These are phyloP conservation scores for Grapholita molesta DNA, from an alignment of 1,140 invertebrate species.

Conservation along the genomic window DNA sequence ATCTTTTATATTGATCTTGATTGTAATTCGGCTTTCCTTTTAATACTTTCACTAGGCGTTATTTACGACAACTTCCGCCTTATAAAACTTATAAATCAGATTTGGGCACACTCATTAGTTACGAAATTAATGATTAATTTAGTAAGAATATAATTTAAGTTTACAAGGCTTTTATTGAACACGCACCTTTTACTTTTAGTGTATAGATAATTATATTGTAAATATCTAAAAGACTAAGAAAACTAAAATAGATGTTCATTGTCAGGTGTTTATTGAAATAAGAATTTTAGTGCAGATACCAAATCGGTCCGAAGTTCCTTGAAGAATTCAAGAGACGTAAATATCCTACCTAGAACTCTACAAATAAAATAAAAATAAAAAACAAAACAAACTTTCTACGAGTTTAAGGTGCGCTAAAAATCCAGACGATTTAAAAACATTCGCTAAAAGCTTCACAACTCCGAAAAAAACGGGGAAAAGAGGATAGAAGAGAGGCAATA, in stretches of 20 bases:
- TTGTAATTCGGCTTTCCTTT: conserved; percentile 4
- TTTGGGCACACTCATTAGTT: neutral
- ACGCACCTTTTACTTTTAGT: neutral
- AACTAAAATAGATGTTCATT: too few relatives aligned
- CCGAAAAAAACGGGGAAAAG: conserved; percentile 48
- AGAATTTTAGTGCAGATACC: too few relatives aligned
- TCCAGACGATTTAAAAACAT: conserved; percentile 63
- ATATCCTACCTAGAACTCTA: neutral
- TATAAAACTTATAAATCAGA: conserved; percentile 7
- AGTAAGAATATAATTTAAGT: neutral
- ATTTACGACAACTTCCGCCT: conserved; percentile 13
- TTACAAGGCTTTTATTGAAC: neutral
- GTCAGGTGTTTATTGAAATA: too few relatives aligned
- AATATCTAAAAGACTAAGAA: too few relatives aligned
- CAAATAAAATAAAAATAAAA: neutral
- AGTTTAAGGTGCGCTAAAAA: conserved; percentile 46
- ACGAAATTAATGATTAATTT: neutral
- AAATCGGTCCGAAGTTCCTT: neutral
- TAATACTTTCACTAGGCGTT: neutral
- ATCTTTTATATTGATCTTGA: too few relatives aligned
- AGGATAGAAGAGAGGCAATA: conserved; percentile 66
- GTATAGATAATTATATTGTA: neutral
- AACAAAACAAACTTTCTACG: neutral
- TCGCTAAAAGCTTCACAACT: conserved; percentile 69
- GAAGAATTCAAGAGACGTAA: neutral